Evolutionary conservation across 2,797 vertebrate genomes (phyloP).

Genomic region (Emys orbicularis): DNA sequence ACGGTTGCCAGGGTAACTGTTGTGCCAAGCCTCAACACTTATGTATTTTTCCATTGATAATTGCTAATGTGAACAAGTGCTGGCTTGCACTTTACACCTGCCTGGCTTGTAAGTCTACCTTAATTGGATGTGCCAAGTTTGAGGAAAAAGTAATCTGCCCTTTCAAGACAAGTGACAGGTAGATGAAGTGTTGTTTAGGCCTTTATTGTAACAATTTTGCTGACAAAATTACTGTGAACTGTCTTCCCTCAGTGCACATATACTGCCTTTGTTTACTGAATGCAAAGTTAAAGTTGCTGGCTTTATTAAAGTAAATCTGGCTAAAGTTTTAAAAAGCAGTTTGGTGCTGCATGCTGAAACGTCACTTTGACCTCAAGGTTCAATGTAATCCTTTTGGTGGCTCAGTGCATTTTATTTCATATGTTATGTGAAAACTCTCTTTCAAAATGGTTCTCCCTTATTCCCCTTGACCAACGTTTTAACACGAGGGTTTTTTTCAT

Average conservation of each 20-base stretch:
- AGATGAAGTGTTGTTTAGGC: constrained; percentile 80
- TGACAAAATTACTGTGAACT: constrained; percentile 81
- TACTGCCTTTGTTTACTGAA: constrained; percentile 55
- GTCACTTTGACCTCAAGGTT: background rate
- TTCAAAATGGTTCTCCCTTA: background rate
- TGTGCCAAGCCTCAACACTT: constrained; percentile 77
- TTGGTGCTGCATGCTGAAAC: background rate
- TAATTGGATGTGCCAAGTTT: constrained; percentile 85
- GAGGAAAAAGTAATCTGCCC: constrained; percentile 83
- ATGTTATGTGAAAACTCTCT: background rate
- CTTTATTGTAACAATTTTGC: constrained; percentile 79
- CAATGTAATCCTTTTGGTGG: background rate
- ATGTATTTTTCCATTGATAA: constrained; percentile 82
- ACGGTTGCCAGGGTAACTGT: constrained; percentile 79
- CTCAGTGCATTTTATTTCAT: background rate
- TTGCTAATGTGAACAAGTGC: constrained; percentile 83
- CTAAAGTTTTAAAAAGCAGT: constrained; percentile 10
- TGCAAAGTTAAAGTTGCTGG: constrained; percentile 32
- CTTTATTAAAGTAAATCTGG: constrained; percentile 48
- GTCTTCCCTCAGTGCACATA: constrained; percentile 63
- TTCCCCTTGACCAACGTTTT: background rate
- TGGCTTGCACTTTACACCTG: constrained; percentile 83
- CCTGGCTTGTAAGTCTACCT: constrained; percentile 79
- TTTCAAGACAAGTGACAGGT: constrained; percentile 82
- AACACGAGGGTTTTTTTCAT: background rate